phyloP scores from a whole-genome alignment of 1,140 invertebrate genomes.

The Metaphire vulgaris region DNA sequence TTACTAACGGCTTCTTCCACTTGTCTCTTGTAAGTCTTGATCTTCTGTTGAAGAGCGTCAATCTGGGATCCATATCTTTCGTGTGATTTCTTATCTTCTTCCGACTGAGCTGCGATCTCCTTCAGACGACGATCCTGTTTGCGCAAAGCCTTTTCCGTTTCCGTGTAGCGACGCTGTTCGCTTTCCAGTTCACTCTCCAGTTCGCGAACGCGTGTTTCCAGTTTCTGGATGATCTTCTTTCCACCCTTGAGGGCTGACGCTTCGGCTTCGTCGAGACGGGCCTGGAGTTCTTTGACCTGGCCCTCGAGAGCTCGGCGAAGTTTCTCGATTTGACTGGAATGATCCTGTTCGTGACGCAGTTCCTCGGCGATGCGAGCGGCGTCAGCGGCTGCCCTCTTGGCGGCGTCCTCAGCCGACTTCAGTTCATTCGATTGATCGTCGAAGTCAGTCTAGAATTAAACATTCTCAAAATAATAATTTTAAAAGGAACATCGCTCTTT shows the following conservation, averaged over 20 bases:
- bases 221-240: slow-evolving; percentile 67
- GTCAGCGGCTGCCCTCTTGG: slow-evolving; percentile 88
- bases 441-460: slow-evolving; percentile 51
- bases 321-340: slow-evolving; percentile 95
- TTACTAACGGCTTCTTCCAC: slow-evolving; percentile 81
- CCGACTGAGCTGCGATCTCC: slow-evolving; percentile 70
- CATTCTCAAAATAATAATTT: too few species aligned
- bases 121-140: slow-evolving; percentile 72
- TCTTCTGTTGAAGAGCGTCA: slow-evolving; percentile 97
- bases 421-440: slow-evolving; percentile 52
- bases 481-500: too few species aligned
- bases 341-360: slow-evolving; percentile 96
- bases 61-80: slow-evolving; percentile 95
- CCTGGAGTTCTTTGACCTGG: slow-evolving; percentile 96
- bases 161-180: slow-evolving; percentile 89
- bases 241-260: slow-evolving; percentile 94
- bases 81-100: slow-evolving; percentile 95
- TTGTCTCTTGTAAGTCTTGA: slow-evolving; percentile 99
- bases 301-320: slow-evolving; percentile 91
- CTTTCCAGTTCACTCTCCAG: slow-evolving; percentile 94
- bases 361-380: slow-evolving; percentile 94
- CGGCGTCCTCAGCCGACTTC: slow-evolving; percentile 44
- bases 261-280: slow-evolving; percentile 88
- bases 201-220: slow-evolving; percentile 60
- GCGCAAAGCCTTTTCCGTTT: slow-evolving; percentile 61